A percentile compares a stretch with the other conserved stretches of the same genome.
Conservation (phyloP, 2,797 vertebrate species). For the Mormyrops attenuatus region DNA sequence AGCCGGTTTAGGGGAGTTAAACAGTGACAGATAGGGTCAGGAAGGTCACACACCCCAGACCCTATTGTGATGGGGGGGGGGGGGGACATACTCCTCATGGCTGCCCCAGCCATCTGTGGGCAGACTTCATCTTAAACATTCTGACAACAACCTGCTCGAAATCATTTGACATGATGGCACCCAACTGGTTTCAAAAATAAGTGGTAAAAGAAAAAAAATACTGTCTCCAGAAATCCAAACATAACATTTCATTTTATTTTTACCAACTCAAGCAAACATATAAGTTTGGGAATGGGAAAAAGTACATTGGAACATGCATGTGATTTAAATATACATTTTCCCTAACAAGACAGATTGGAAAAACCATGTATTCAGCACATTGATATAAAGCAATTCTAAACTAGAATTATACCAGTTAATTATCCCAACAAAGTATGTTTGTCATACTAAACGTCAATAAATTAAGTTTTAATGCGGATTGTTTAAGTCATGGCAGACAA, state of each 20-base stretch:
- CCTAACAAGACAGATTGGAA: not conserved
- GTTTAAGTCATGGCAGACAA: constrained; percentile 24
- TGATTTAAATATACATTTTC: constrained; percentile 23
- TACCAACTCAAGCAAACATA: not conserved
- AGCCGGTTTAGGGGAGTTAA: not conserved
- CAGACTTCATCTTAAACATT: not conserved
- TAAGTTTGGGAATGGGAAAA: not conserved
- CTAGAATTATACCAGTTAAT: constrained; percentile 15
- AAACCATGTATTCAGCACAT: constrained; percentile 25
- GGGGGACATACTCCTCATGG: not conserved
- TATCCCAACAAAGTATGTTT: constrained; percentile 22
- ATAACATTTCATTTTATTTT: not conserved
- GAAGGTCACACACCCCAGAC: not conserved
- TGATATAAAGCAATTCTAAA: constrained; percentile 35
- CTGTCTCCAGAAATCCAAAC: not conserved
- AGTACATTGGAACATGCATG: constrained; percentile 6
- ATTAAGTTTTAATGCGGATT: constrained; percentile 20
- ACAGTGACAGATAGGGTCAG: not conserved
- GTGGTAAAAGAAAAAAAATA: not conserved
- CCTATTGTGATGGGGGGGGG: not conserved
- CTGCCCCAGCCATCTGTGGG: not conserved
- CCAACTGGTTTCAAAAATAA: not conserved
- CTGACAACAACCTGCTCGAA: not conserved
- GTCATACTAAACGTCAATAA: constrained; percentile 20
- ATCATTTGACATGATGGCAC: not conserved